Base-by-base conservation (phyloP, 2,888 invertebrate species). In the Tetropium fuscum region DNA sequence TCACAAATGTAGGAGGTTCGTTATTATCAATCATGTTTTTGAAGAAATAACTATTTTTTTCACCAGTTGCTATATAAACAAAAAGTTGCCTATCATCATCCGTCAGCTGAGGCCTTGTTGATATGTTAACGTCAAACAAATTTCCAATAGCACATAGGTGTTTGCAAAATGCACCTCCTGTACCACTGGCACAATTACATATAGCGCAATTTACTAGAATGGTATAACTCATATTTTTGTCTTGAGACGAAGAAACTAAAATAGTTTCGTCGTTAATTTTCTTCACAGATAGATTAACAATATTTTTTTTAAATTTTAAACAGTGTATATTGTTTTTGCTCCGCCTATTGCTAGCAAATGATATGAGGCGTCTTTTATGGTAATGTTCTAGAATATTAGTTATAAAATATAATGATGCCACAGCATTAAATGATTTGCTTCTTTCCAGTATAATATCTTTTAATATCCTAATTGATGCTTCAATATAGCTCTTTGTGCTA, bases 1-100 rank as follows among this genome's bases (percentile, higher is more conserved):
- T n/a, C 27, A 27, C 27, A 27, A n/a, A 27, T 27, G 27, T n/a
- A 27, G 27, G 27, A 27, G 27, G 27, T 27, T 27, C 27, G 27
- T 27, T 27, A 27, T 27, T 25, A 25, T n/a, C n/a, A n/a, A n/a
- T n/a, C n/a, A n/a, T n/a, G n/a, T n/a, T n/a, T n/a, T n/a, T n/a
- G n/a, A n/a, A n/a, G n/a, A n/a, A n/a, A n/a, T n/a, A n/a, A n/a
- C n/a, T n/a, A n/a, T n/a, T n/a, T n/a, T n/a, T n/a, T n/a, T n/a
- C n/a, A n/a, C n/a, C n/a, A n/a, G n/a, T n/a, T n/a, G n/a, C n/a
- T n/a, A n/a, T n/a, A n/a, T n/a, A n/a, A n/a, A n/a, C n/a, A n/a
- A n/a, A n/a, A n/a, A n/a, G n/a, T n/a, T n/a, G n/a, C n/a, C n/a
- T n/a, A n/a, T n/a, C n/a, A n/a, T n/a, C n/a, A n/a, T n/a, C n/a